Evolutionary conservation across 2,888 invertebrate genomes (phyloP).

Genomic region (Eilema griseolum): DNA sequence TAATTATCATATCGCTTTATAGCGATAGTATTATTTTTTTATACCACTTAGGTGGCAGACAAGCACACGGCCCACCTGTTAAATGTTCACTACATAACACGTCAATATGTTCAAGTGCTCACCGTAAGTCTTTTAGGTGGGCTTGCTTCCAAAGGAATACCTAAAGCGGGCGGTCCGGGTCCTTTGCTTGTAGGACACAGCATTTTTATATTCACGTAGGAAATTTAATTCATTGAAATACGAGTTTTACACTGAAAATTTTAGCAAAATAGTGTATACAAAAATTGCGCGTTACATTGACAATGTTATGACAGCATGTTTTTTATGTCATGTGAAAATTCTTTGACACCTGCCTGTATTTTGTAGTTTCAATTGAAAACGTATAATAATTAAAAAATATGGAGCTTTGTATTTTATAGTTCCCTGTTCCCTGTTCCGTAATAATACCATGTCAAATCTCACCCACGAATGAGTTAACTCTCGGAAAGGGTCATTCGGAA

Average conservation of each 20-base stretch:
- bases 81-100: too few relatives aligned
- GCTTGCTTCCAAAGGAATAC: background rate
- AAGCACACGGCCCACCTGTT: too few relatives aligned
- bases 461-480: too few relatives aligned
- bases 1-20: too few relatives aligned
- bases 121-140: conserved; percentile 2
- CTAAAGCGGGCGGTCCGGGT: background rate
- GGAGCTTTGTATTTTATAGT: too few relatives aligned
- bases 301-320: conserved; percentile 6
- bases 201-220: background rate
- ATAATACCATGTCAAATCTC: too few relatives aligned
- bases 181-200: conserved; percentile 3
- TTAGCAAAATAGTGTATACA: background rate
- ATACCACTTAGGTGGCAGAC: too few relatives aligned
- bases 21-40: too few relatives aligned
- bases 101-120: background rate
- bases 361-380: background rate
- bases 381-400: background rate
- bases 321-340: conserved; percentile 3
- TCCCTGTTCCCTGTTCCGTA: background rate
- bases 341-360: background rate
- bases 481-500: too few relatives aligned
- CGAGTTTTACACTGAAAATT: background rate
- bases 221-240: background rate
- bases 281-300: conserved; percentile 2